Evolutionary conservation across 2,797 vertebrate species (phyloP).

Genomic region (Chelon labrosus): DNA sequence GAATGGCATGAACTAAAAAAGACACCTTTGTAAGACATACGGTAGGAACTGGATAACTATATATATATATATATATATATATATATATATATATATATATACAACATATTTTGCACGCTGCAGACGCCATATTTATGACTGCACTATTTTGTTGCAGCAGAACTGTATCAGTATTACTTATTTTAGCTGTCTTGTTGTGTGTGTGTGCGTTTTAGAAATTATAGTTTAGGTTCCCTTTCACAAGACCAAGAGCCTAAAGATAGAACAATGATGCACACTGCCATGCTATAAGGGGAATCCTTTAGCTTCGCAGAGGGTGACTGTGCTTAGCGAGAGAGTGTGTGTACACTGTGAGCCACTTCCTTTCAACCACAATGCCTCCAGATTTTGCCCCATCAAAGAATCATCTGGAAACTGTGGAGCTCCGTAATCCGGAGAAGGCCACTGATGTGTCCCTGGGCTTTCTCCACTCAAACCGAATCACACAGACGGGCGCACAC

Average conservation of each 20-base stretch:
- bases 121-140: not conserved
- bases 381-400: conserved; percentile 71
- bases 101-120: not conserved
- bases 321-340: not conserved
- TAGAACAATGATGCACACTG: conserved; percentile 30
- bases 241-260: conserved; percentile 39
- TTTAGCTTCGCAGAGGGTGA: conserved; percentile 21
- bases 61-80: too few relatives aligned
- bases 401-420: conserved; percentile 73
- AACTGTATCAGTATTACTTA: not conserved
- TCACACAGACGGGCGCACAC: conserved; percentile 80
- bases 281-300: conserved; percentile 41
- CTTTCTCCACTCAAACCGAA: conserved; percentile 74
- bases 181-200: conserved; percentile 9
- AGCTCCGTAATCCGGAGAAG: conserved; percentile 65
- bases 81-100: too few relatives aligned
- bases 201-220: conserved; percentile 8
- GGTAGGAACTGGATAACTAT: not conserved
- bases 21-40: too few relatives aligned
- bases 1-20: too few relatives aligned
- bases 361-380: conserved; percentile 61
- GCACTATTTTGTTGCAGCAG: not conserved
- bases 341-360: conserved; percentile 13
- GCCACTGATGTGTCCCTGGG: conserved; percentile 76
- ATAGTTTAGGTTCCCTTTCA: conserved; percentile 10